Conservation (phyloP, 2,113 vertebrate species). For the Pyxicephalus adspersus region DNA sequence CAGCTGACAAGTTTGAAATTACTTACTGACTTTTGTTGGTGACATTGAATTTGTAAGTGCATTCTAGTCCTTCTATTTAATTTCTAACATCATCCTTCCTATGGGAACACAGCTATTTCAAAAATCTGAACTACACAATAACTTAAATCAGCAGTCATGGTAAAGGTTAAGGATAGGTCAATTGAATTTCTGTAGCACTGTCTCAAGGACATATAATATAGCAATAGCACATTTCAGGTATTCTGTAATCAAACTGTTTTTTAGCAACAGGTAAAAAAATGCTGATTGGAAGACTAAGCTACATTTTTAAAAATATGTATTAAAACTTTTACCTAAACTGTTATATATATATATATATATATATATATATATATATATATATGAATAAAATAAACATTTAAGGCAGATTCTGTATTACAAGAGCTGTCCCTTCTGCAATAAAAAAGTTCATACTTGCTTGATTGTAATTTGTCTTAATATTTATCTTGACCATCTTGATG, state of each 20-base stretch:
- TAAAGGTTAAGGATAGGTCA: constrained; percentile 67
- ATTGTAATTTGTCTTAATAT: too few species aligned
- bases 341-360: too few species aligned
- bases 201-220: constrained; percentile 65
- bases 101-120: constrained; percentile 60
- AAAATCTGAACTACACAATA: constrained; percentile 59
- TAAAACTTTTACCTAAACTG: too few species aligned
- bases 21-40: constrained; percentile 47
- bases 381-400: too few species aligned
- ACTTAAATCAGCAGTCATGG: constrained; percentile 63
- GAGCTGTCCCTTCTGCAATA: too few species aligned
- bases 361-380: too few species aligned
- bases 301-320: too few species aligned
- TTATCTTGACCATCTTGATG: too few species aligned
- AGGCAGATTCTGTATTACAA: too few species aligned
- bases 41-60: constrained; percentile 63
- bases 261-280: constrained; percentile 9
- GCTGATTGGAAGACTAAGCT: neutral
- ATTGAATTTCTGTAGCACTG: constrained; percentile 68
- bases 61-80: constrained; percentile 62
- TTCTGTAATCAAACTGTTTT: constrained; percentile 64
- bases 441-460: too few species aligned
- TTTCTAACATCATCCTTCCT: constrained; percentile 64
- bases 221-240: constrained; percentile 59
- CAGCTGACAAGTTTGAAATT: constrained; percentile 40